Evolutionary conservation across 2,113 vertebrate species (phyloP).

Genomic region (Speoplatyrhinus poulsoni): DNA sequence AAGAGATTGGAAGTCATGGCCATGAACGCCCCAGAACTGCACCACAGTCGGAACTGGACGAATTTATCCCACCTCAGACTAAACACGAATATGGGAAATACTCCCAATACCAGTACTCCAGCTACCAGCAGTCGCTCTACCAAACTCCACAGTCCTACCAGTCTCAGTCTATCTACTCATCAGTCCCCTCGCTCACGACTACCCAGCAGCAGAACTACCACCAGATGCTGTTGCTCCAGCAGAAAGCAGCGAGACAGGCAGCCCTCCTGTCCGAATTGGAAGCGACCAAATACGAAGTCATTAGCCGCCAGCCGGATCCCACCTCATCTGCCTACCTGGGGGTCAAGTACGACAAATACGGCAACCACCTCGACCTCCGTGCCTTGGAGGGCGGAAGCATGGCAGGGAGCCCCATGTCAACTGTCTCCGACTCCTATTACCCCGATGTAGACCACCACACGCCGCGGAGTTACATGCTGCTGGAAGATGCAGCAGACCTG

Average conservation of each 20-base stretch:
- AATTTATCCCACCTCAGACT: conserved; percentile 92
- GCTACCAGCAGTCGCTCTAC: conserved; percentile 90
- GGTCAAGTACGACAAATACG: conserved; percentile 94
- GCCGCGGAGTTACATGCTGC: conserved; percentile 88
- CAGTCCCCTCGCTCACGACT: conserved; percentile 87
- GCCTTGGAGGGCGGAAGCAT: conserved; percentile 89
- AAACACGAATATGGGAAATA: conserved; percentile 92
- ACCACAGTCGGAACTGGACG: conserved; percentile 90
- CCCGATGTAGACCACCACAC: conserved; percentile 92
- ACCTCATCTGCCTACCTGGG: conserved; percentile 86
- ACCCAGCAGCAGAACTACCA: conserved; percentile 91
- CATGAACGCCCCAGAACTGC: conserved; percentile 92
- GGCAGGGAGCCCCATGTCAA: conserved; percentile 90
- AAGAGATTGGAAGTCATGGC: conserved; percentile 78
- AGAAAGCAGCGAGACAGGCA: conserved; percentile 87
- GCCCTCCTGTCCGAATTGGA: conserved; percentile 88
- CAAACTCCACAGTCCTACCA: conserved; percentile 90
- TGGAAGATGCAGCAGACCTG: conserved; percentile 96
- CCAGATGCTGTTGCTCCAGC: conserved; percentile 92
- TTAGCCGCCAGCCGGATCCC: conserved; percentile 88
- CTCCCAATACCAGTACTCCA: conserved; percentile 90
- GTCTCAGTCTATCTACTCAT: conserved; percentile 89
- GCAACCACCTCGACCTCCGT: conserved; percentile 89
- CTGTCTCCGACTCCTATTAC: conserved; percentile 94
- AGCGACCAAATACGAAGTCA: conserved; percentile 93